Evolutionary conservation across 1,140 invertebrate species (phyloP), one percentile per base, ranked within the genome.

Genomic region (Campodea augens): DNA sequence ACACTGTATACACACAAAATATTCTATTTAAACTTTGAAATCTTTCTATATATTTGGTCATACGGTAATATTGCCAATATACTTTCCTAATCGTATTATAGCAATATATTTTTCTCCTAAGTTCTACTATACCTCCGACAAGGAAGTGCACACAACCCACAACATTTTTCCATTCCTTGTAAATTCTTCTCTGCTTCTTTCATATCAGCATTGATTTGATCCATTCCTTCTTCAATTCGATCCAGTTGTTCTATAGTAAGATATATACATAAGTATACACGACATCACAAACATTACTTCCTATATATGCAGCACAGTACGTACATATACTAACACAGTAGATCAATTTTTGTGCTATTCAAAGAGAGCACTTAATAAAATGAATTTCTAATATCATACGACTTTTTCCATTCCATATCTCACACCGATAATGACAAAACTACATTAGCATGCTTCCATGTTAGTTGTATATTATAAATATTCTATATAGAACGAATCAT

Each of bases 101-200:
- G n/a, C n/a, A n/a, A n/a, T n/a, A n/a, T n/a, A n/a, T n/a, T n/a
- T n/a, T 13, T 23, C 10, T 32, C 18, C 15, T 5, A 44, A 12
- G 10, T 15, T 13, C 13, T 37, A 10, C 60, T 72, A 61, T 73
- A 92, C 87, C 92, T 97, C 68, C 92, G 91, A 75, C 93, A 98
- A 4, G 93, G 93, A 52, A 96, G 71, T 46, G 97, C 88, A 69
- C 92, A 98, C 41, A 98, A 74, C 36, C 92, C 92, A 65, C 93
- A 98, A 66, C 95, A 99, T 67, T 99, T 98, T 68, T 99, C 93
- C 87, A 99, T 92, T 48, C 93, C 95, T 40, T 91, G 96, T 46
- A 99, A 71, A 71, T 98, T 97, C 62, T 98, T 97, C 67, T 99
- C 95, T 5, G 95, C 95, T 65, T 98, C 92, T 55, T 78, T 79